Evolutionary conservation across 2,113 vertebrate genomes (phyloP).

Genomic region (Oxyura jamaicensis): DNA sequence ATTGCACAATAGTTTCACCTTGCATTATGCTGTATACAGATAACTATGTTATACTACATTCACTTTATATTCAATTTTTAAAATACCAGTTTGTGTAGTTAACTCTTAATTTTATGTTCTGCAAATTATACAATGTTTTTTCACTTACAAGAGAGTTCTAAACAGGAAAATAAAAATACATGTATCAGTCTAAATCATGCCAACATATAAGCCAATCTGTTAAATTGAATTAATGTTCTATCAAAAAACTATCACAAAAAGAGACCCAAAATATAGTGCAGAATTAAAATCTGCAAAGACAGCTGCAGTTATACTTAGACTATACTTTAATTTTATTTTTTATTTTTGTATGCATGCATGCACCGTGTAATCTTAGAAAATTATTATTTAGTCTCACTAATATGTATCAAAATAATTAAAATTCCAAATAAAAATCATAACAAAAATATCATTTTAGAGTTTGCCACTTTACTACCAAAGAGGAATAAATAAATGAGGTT

Average conservation of each 20-base stretch:
- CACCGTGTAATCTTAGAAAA: neutral
- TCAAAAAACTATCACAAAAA: neutral
- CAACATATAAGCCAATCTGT: neutral
- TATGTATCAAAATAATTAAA: neutral
- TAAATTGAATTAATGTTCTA: neutral
- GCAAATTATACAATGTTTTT: neutral
- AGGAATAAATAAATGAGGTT: neutral
- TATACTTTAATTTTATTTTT: neutral
- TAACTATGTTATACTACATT: neutral
- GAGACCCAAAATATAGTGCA: neutral
- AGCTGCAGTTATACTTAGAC: neutral
- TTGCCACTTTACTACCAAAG: neutral
- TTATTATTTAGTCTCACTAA: neutral
- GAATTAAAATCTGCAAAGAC: neutral
- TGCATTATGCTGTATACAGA: neutral
- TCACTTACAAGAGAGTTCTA: neutral
- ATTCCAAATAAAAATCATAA: neutral
- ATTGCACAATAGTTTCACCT: neutral
- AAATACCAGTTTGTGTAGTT: neutral
- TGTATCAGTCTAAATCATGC: neutral
- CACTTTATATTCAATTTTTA: neutral
- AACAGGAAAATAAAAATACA: neutral
- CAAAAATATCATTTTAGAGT: neutral
- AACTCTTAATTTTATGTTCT: neutral
- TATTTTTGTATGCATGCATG: accelerated